These are phyloP conservation scores for Zele albiditarsus DNA, from an alignment of 2,888 invertebrate genomes.

Conservation along the genomic window DNA sequence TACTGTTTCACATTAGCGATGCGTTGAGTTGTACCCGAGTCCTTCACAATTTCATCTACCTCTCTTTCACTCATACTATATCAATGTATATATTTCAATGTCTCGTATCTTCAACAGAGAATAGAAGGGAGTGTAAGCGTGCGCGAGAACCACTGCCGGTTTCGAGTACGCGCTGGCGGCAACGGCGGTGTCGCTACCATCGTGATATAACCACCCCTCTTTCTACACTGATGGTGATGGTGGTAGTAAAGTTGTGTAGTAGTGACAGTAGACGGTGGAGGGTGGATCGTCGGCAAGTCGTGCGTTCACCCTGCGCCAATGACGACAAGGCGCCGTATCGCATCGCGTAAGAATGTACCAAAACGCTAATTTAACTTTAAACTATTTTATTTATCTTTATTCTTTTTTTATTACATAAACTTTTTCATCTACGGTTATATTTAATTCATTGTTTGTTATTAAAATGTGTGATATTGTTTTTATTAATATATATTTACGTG, in stretches of 20 bases:
- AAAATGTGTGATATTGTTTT: too few relatives aligned
- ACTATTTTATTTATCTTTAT: neutral
- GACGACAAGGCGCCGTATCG: constrained; percentile 68
- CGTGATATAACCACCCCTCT: constrained; percentile 49
- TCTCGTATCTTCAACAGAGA: neutral
- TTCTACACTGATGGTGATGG: constrained; percentile 30
- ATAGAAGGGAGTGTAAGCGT: constrained; percentile 18
- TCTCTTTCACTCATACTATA: constrained; percentile 14
- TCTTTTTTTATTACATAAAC: neutral
- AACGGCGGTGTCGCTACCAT: constrained; percentile 45
- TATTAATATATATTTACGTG: too few relatives aligned
- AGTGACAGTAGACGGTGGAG: constrained; percentile 60
- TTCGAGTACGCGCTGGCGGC: constrained; percentile 40
- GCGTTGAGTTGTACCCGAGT: constrained; percentile 2
- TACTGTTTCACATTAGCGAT: neutral
- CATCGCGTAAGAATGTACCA: constrained; percentile 38
- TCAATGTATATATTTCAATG: constrained; percentile 4
- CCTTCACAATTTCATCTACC: neutral
- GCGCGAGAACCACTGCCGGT: constrained; percentile 55
- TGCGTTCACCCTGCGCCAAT: constrained; percentile 71
- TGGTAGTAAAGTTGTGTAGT: constrained; percentile 44
- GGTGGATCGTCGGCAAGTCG: constrained; percentile 69
- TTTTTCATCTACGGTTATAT: too few relatives aligned
- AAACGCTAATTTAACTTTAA: neutral
- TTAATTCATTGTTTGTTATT: too few relatives aligned